These are phyloP conservation scores for Deladenus siricidicola DNA, from an alignment of 2,888 invertebrate species.

Conservation along the genomic window DNA sequence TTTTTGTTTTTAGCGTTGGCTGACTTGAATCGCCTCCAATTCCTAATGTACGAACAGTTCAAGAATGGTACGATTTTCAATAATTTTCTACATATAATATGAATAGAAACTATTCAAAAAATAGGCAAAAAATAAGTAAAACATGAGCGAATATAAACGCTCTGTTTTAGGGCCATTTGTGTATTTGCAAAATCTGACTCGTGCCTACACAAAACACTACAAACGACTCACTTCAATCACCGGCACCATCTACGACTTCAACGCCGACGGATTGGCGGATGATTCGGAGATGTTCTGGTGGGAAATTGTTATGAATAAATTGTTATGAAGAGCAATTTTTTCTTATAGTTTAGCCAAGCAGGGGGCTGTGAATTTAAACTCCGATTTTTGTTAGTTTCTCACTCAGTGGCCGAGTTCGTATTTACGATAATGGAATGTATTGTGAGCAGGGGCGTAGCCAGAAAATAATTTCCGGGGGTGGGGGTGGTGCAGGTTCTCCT, in stretches of 20 bases:
- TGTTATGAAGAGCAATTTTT: not conserved
- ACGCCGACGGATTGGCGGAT: slow-evolving; percentile 22
- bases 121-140: slow-evolving; percentile 1
- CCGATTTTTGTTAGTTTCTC: not conserved
- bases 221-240: slow-evolving; percentile 16
- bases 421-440: too few relatives aligned
- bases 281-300: slow-evolving; percentile 17
- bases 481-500: too few relatives aligned
- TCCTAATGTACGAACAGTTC: slow-evolving; percentile 17
- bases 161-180: slow-evolving; percentile 22
- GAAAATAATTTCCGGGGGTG: too few relatives aligned
- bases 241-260: slow-evolving; percentile 21
- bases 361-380: too few relatives aligned
- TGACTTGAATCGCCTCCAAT: slow-evolving; percentile 13
- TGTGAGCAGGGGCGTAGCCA: too few relatives aligned
- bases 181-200: slow-evolving; percentile 26
- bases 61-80: slow-evolving; percentile 2
- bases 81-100: not conserved
- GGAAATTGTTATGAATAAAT: not conserved
- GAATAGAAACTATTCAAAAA: too few relatives aligned
- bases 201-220: slow-evolving; percentile 20
- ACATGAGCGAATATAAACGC: not conserved
- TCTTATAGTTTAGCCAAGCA: too few relatives aligned
- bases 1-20: not conserved
- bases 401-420: too few relatives aligned